A percentile compares a stretch with the other conserved stretches of the same genome.
phyloP scores from a whole-genome alignment of 2,113 vertebrate genomes.

The Aphyosemion australe region DNA sequence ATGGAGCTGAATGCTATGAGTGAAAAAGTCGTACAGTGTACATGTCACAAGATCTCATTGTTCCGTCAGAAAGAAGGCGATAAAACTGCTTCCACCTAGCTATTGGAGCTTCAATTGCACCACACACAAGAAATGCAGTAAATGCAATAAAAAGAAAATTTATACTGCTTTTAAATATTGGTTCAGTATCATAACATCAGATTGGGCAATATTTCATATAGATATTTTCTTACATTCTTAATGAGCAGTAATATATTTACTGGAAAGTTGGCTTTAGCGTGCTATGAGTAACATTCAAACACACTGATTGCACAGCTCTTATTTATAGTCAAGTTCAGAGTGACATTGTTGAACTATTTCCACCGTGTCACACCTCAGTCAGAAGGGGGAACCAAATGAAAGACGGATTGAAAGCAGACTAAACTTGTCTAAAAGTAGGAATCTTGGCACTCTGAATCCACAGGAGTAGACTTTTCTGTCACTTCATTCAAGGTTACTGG shows the following conservation, averaged over 20 bases:
- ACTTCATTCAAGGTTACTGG: neutral
- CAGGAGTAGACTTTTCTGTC: neutral
- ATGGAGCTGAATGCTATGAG: too few species aligned
- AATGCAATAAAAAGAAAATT: too few species aligned
- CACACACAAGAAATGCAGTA: too few species aligned
- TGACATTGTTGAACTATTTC: constrained; percentile 50
- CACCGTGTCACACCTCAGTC: constrained; percentile 29
- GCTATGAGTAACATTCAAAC: constrained; percentile 11
- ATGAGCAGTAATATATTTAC: neutral
- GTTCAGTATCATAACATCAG: too few species aligned
- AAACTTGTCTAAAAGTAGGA: neutral
- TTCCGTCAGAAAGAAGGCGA: too few species aligned
- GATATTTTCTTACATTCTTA: too few species aligned
- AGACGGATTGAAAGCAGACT: neutral
- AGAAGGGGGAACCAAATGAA: neutral
- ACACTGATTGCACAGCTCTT: constrained; percentile 42
- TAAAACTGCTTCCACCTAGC: too few species aligned
- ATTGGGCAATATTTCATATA: too few species aligned
- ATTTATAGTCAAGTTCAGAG: constrained; percentile 59
- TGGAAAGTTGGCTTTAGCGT: neutral
- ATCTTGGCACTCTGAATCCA: neutral
- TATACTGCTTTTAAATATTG: too few species aligned
- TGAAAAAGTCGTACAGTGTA: too few species aligned
- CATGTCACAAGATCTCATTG: too few species aligned
- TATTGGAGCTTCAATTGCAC: too few species aligned